Evolutionary conservation across 2,888 invertebrate species (phyloP).

Genomic region (Acleris literana): DNA sequence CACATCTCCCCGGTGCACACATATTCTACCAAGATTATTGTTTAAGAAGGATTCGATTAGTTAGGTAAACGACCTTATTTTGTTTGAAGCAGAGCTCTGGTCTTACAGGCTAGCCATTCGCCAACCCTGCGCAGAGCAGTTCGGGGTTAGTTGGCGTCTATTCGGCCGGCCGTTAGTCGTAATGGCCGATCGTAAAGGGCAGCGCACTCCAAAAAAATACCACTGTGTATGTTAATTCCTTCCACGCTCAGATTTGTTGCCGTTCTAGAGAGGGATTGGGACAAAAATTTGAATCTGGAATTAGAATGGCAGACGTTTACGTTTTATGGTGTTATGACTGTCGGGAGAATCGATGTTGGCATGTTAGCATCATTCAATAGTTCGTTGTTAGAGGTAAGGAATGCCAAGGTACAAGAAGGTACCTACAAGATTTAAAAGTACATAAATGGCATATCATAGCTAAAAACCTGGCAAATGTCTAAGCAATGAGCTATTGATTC

Average conservation of each 20-base stretch:
- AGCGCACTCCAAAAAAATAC: constrained; percentile 58
- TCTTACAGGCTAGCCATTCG: background rate
- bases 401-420: too few species aligned
- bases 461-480: too few species aligned
- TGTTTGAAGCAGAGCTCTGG: too few species aligned
- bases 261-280: constrained; percentile 18
- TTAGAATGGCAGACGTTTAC: constrained; percentile 10
- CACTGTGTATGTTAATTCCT: constrained; percentile 68
- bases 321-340: constrained; percentile 9
- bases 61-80: too few species aligned
- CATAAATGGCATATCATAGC: too few species aligned
- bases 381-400: too few species aligned
- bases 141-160: constrained; percentile 54
- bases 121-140: constrained; percentile 36
- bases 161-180: constrained; percentile 62
- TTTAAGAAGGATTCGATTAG: too few species aligned
- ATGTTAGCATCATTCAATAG: too few species aligned
- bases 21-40: too few species aligned
- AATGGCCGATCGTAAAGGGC: constrained; percentile 67
- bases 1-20: too few species aligned
- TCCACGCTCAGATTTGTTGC: constrained; percentile 40
- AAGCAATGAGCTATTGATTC: too few species aligned
- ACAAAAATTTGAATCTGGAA: constrained; percentile 23
- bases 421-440: too few species aligned
- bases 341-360: background rate